These are phyloP conservation scores for Poecilia wingei DNA, from an alignment of 2,797 vertebrate genomes.

Conservation along the genomic window DNA sequence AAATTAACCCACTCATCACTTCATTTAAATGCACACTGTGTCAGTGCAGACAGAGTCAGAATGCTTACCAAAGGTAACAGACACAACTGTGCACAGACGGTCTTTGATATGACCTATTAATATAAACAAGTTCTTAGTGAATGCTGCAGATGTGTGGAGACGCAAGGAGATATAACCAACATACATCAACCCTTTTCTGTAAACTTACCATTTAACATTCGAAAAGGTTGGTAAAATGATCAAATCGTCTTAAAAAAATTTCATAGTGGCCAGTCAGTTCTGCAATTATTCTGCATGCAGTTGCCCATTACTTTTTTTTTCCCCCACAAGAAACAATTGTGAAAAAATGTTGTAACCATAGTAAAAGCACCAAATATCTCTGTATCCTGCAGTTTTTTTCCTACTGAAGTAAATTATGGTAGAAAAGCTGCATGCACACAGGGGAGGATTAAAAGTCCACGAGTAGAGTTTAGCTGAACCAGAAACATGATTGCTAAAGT, in stretches of 20 bases:
- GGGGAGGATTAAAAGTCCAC: not conserved
- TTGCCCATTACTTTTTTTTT: not conserved
- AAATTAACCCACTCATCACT: conserved; percentile 13
- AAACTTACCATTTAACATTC: not conserved
- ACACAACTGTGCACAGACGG: not conserved
- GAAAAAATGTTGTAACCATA: no score
- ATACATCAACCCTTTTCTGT: not conserved
- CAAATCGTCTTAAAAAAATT: not conserved
- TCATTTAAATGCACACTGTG: conserved; percentile 5
- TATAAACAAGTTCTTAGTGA: not conserved
- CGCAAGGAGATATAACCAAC: not conserved
- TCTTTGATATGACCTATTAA: not conserved
- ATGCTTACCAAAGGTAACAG: not conserved
- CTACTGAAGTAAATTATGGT: not conserved
- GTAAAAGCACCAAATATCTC: not conserved
- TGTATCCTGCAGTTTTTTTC: not conserved
- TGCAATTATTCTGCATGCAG: not conserved
- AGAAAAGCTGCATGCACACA: not conserved
- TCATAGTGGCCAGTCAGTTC: not conserved
- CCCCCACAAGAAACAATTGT: not conserved
- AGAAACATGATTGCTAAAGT: not conserved
- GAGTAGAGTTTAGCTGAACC: not conserved
- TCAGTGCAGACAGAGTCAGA: not conserved
- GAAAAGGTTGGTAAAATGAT: not conserved
- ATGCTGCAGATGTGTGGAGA: not conserved